phyloP scores from a whole-genome alignment of 2,113 vertebrate species.

The Coptodon rendalli region DNA sequence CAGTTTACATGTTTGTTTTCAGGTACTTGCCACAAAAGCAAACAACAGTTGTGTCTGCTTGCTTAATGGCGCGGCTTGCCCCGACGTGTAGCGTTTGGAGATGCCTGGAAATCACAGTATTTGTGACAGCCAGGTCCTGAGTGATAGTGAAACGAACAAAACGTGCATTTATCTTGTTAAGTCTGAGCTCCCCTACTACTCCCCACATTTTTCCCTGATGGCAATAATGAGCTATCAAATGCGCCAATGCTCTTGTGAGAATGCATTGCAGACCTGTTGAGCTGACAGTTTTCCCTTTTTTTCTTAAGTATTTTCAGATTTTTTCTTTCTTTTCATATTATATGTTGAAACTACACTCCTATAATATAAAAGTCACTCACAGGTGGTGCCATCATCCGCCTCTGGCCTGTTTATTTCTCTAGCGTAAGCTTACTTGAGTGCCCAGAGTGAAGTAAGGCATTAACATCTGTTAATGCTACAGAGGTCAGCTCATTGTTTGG shows the following conservation, averaged over 20 bases:
- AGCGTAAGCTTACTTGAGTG: not conserved
- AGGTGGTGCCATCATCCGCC: not conserved
- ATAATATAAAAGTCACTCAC: not conserved
- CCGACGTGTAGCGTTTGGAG: slow-evolving; percentile 15
- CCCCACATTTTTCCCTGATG: not conserved
- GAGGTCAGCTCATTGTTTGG: not conserved
- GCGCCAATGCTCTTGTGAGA: not conserved
- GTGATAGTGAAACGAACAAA: slow-evolving; percentile 4
- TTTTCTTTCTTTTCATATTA: not conserved
- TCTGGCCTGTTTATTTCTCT: not conserved
- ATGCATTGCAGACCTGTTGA: slow-evolving; percentile 43
- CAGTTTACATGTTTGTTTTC: slow-evolving; percentile 33
- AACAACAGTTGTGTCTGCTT: slow-evolving; percentile 26
- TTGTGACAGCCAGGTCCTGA: slow-evolving; percentile 34
- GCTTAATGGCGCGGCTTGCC: slow-evolving; percentile 40
- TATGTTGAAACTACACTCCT: not conserved
- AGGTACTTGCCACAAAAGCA: not conserved
- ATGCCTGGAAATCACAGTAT: slow-evolving; percentile 10
- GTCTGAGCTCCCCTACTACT: slow-evolving; percentile 2
- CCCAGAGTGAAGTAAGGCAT: not conserved
- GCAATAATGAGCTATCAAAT: slow-evolving; percentile 17
- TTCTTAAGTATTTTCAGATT: not conserved
- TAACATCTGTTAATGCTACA: not conserved
- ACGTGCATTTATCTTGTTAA: slow-evolving; percentile 7
- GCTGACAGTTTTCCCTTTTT: not conserved